A percentile compares a stretch with the other conserved stretches of the same genome.
phyloP scores from a whole-genome alignment of 2,113 vertebrate genomes.

The Callithrix jacchus region DNA sequence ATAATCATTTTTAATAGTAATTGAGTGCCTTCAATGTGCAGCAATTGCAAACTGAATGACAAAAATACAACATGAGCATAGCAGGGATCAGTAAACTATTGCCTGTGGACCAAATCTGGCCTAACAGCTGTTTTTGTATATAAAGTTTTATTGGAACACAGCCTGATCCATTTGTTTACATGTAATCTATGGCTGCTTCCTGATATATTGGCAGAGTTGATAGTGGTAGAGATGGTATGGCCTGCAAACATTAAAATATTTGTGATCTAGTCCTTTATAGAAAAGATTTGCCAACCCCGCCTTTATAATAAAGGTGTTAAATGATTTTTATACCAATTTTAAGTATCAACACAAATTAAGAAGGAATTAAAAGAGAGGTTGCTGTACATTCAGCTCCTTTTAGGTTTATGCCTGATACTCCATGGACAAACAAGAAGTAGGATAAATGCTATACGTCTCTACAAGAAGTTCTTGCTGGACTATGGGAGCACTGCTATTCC shows the following conservation, averaged over 20 bases:
- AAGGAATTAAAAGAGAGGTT: neutral
- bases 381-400: neutral
- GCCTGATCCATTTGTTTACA: neutral
- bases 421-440: neutral
- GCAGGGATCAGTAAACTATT: neutral
- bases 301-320: neutral
- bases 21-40: neutral
- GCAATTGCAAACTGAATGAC: neutral
- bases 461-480: neutral
- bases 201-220: neutral
- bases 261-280: neutral
- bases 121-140: neutral
- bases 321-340: neutral
- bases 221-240: neutral
- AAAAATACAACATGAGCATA: neutral
- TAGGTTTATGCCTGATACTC: neutral
- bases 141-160: slow-evolving; percentile 22
- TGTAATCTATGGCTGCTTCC: neutral
- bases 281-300: neutral
- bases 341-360: neutral
- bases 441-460: neutral
- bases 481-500: accelerated
- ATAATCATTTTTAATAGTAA: neutral
- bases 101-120: neutral
- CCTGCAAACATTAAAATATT: neutral